Evolutionary conservation across 1,140 invertebrate genomes (phyloP), one percentile per base, ranked within the genome.

Genomic region (Trichomalopsis sarcophagae): DNA sequence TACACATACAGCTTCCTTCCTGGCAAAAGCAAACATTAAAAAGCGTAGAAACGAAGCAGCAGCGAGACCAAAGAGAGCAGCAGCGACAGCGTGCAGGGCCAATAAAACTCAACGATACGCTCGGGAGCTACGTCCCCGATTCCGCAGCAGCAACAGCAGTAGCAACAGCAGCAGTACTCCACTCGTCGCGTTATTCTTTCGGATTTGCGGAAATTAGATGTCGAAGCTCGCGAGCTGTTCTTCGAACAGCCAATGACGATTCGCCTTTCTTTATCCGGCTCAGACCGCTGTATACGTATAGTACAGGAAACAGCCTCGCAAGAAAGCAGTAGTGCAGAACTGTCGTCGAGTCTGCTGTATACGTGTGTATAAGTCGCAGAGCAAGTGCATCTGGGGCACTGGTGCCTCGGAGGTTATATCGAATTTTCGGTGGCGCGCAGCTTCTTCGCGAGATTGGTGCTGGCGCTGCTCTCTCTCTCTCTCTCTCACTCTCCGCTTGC

Each of bases 171-270:
- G 40, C 40, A 10, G 40, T 36, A 36, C 33, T 36, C 33, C 40
- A 50, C 13, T 14, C 13, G 47, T 50, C 10, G 47, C 55, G 55
- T 62, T n/a, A 62, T 62, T 62, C 66, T 80, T 69, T 33, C 27
- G 33, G 10, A 69, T 80, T 80, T 69, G 33, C 62, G 78, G 50
- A 80, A 80, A 80, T 69, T 69, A 80, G 47, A 69, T 69, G 78
- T 80, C 78, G 21, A 80, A 68, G 50, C 55, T 21, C 17, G 55
- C 55, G 55, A n/a, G 55, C 7, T 62, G 5, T 62, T 62, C 55
- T 21, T 21, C 55, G 21, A n/a, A n/a, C 55, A 21, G 55, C 55
- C 55, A 62, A 62, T 62, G n/a, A 62, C 55, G 21, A 62, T 62
- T 62, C 55, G 1, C 6, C 21, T 62, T 62, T 62, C 55, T 62